Conservation (phyloP, 2,113 vertebrate genomes). For the Clarias gariepinus region DNA sequence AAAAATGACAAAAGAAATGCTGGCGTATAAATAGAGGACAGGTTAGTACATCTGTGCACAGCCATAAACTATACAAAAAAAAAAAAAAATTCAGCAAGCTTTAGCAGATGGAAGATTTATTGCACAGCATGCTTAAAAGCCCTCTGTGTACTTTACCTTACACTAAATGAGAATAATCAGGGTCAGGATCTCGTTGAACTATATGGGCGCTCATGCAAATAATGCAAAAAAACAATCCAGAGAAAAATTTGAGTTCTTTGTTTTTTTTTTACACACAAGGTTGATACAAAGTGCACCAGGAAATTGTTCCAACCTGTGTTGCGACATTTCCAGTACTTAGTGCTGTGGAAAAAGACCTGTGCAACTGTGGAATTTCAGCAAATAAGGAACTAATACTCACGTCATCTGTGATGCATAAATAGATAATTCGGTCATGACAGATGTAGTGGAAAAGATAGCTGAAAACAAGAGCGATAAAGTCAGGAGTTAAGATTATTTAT, state of each 20-base stretch:
- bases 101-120: background rate
- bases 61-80: background rate
- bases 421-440: constrained; percentile 97
- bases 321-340: background rate
- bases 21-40: background rate
- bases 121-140: background rate
- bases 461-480: constrained; percentile 45
- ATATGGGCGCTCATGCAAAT: background rate
- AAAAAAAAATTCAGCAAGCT: too few relatives aligned
- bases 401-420: constrained; percentile 97
- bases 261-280: background rate
- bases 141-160: background rate
- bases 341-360: background rate
- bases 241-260: background rate
- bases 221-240: background rate
- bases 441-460: constrained; percentile 99
- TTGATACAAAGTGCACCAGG: background rate
- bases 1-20: background rate
- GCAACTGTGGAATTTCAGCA: background rate
- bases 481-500: background rate
- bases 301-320: background rate
- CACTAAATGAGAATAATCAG: background rate
- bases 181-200: background rate
- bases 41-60: background rate
- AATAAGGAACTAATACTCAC: constrained; percentile 77